Evolutionary conservation across 1,140 invertebrate species (phyloP).

Genomic region (Eueides isabella): DNA sequence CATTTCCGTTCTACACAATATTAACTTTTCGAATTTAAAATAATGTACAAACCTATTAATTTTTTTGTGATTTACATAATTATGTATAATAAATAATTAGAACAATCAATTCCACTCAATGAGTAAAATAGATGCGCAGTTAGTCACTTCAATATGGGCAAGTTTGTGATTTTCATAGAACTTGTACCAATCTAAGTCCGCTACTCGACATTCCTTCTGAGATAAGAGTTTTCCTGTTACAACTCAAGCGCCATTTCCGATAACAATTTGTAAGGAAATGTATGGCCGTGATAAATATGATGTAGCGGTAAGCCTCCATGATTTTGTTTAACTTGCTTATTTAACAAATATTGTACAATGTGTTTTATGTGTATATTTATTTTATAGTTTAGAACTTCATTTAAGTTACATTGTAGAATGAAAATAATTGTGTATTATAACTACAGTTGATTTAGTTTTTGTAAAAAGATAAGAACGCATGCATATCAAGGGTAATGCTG

Average conservation of each 20-base stretch:
- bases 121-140: conserved; percentile 2
- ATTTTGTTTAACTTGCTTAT: background rate
- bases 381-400: background rate
- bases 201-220: conserved; percentile 56
- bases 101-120: conserved; percentile 2
- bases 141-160: conserved; percentile 5
- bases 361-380: background rate
- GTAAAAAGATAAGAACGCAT: too few species aligned
- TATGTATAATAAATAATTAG: background rate
- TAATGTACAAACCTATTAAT: too few species aligned
- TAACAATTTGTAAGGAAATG: conserved; percentile 70
- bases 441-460: too few species aligned
- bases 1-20: too few species aligned
- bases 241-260: conserved; percentile 68
- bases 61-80: too few species aligned
- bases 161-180: conserved; percentile 32
- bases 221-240: conserved; percentile 69
- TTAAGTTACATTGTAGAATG: background rate
- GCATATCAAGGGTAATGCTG: too few species aligned
- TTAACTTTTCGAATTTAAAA: too few species aligned
- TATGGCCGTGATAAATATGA: conserved; percentile 21
- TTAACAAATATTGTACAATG: background rate
- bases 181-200: conserved; percentile 35
- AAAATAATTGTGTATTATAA: background rate
- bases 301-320: background rate